Percentiles rank a stretch among this genome's conserved stretches.
These are phyloP conservation scores for Ariopsis seemanni DNA, from an alignment of 2,113 vertebrate species.

Conservation along the genomic window DNA sequence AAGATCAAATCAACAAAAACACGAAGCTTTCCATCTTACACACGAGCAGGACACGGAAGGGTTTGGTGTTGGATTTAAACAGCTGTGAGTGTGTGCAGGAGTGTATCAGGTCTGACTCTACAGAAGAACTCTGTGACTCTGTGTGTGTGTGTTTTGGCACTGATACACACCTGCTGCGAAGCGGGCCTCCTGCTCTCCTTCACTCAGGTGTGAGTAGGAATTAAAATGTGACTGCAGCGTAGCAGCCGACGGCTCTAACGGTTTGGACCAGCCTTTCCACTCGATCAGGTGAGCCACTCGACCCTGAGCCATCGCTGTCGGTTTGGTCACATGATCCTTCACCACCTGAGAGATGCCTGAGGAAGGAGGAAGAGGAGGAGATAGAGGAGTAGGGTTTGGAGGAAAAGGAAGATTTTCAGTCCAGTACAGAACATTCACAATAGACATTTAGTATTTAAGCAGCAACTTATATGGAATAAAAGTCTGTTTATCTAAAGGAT, in stretches of 20 bases:
- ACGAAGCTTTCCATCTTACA: neutral
- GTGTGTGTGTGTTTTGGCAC: neutral
- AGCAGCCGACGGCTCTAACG: constrained; percentile 73
- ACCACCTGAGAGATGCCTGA: constrained; percentile 95
- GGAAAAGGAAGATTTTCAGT: neutral
- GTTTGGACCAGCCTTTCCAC: constrained; percentile 98
- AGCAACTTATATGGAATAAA: neutral
- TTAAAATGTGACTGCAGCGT: constrained; percentile 87
- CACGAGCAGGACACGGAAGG: neutral
- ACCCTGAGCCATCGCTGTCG: constrained; percentile 96
- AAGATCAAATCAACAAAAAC: neutral
- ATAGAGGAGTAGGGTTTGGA: neutral
- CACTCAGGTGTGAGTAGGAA: constrained; percentile 91
- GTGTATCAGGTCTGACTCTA: neutral
- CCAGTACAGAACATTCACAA: neutral
- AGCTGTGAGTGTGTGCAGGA: neutral
- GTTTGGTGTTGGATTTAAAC: neutral
- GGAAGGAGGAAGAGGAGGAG: neutral
- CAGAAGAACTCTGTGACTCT: neutral
- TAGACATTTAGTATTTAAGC: neutral
- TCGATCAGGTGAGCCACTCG: constrained; percentile 96
- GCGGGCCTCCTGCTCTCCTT: constrained; percentile 94
- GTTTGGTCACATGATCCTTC: constrained; percentile 97
- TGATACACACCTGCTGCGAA: constrained; percentile 85
- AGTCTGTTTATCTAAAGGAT: neutral